Base-by-base conservation (phyloP, 1,140 invertebrate genomes). In the Listronotus bonariensis region DNA sequence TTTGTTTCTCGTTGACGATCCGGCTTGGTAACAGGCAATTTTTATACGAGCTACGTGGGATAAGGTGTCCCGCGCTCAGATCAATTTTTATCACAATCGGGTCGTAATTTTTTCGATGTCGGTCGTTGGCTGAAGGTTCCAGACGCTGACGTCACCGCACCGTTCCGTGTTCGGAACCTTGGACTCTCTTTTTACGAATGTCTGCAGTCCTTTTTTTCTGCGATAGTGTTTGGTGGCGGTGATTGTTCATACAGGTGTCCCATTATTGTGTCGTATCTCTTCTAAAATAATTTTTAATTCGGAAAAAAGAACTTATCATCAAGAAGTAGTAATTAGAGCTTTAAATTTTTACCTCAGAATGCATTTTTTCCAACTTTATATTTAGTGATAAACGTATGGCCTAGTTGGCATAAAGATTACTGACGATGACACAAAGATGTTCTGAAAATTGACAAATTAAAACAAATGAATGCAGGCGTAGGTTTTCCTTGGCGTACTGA, bases 11-110 rank as follows among this genome's bases (percentile, higher is more conserved):
- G 59, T 45, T 41, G 46, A 17, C 36, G 48, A 61, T 52, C 18
- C 41, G 38, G 62, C 62, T 38, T 65, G 46, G 62, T 57, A 65
- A 65, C 62, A 65, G 17, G 53, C 62, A 34, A 38, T 57, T 49
- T 49, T 64, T 56, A 31, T 32, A 12, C 20, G 20, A 54, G 36
- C 40, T 49, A 62, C 59, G 59, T 62, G 51, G 59, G 59, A 62
- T 62, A 53, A 62, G 48, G 49, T 55, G 51, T 54, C 60, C 41
- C 60, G 36, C 38, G 36, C 48, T 53, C 52, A 40, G 51, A 63
- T 54, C 49, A 43, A 63, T 63, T 63, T 54, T 55, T 53, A 17
- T 38, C 38, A 60, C 18, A 60, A 60, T 20, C 46, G 45, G 57
- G 32, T 51, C 51, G 31, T 1, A 45, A 7, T 53, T 61, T 61